Base-by-base conservation (phyloP, 2,113 vertebrate genomes). In the Trachemys scripta region DNA sequence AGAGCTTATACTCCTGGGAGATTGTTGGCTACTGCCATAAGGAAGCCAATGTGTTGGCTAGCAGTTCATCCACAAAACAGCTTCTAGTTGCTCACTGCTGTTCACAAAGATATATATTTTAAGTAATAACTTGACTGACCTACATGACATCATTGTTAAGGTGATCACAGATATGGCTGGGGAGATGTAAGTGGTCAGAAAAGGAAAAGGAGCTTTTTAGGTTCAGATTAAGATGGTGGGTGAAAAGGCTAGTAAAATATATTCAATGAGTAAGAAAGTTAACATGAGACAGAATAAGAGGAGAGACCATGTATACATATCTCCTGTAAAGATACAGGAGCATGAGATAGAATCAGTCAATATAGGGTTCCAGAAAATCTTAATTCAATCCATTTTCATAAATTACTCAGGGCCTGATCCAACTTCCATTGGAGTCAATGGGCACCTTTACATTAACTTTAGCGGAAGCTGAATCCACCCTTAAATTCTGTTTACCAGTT, bases 121-220 rank as follows among this genome's bases (percentile, higher is more conserved):
- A 79, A 45, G 22, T 88, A 81, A 17, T 5, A 22, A 38, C 65
- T 72, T 49, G 45, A 29, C 0, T n/a, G 3, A 8, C 14, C 25
- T 53, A 20, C 42, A n/a, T 24, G 24, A 24, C 42, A 42, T 38
- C 65, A n/a, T 29, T 3, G 27, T 2, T 11, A 17, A 69, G 29
- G 24, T 35, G 49, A 31, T 27, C 0, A 0, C 4, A 14, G 4
- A 54, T 19, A 5, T 2, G 2, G 16, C 16, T 50, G 20, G 14
- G 56, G 22, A 54, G 42, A 24, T 5, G 22, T 25, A 65, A 19
- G 56, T 22, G 27, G 8, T 16, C n/a, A 3, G 1, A 47, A 87
- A 42, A 80, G 53, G 31, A 0, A 2, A 42, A 76, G 51, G 10
- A 56, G 2, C 31, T 69, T 35, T 69, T 20, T 69, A 20, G 35